Conservation (phyloP, 2,113 vertebrate species). For the Ptychochromis oligacanthus region DNA sequence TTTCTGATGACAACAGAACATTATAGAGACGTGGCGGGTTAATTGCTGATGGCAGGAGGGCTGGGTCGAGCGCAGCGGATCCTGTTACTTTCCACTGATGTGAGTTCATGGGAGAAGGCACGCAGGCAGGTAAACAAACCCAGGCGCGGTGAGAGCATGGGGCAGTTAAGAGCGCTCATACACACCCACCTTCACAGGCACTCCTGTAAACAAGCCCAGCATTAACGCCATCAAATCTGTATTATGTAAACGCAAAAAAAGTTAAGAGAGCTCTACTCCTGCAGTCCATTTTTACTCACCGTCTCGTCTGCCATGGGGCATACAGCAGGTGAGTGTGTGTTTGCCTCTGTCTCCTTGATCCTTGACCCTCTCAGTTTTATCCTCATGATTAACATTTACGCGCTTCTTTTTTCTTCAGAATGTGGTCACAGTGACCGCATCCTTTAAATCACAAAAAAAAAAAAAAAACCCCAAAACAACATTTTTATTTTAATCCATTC, state of each 20-base stretch:
- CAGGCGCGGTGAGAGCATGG: background rate
- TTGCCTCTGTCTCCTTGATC: background rate
- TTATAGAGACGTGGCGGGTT: background rate
- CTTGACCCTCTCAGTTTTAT: background rate
- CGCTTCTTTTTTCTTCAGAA: slow-evolving; percentile 7
- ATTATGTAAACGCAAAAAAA: background rate
- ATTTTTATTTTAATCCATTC: no score
- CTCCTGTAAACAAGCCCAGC: slow-evolving; percentile 5
- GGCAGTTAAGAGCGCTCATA: background rate
- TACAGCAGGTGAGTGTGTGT: background rate
- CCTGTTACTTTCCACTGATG: slow-evolving; percentile 33
- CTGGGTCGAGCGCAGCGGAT: background rate
- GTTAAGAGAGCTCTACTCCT: background rate
- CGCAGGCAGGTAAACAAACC: slow-evolving; percentile 38
- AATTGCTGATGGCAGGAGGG: slow-evolving; percentile 6
- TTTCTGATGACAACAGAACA: background rate
- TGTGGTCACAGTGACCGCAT: background rate
- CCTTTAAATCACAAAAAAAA: background rate
- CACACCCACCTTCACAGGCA: background rate
- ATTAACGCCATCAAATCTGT: background rate
- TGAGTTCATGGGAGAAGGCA: slow-evolving; percentile 19
- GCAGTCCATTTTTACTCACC: slow-evolving; percentile 36
- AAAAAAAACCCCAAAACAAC: no score
- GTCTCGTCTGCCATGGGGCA: background rate
- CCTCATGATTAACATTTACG: background rate